A percentile compares a stretch with the other conserved stretches of the same genome.
Evolutionary conservation across 2,888 invertebrate genomes (phyloP).

Genomic region (Netelia melanura): DNA sequence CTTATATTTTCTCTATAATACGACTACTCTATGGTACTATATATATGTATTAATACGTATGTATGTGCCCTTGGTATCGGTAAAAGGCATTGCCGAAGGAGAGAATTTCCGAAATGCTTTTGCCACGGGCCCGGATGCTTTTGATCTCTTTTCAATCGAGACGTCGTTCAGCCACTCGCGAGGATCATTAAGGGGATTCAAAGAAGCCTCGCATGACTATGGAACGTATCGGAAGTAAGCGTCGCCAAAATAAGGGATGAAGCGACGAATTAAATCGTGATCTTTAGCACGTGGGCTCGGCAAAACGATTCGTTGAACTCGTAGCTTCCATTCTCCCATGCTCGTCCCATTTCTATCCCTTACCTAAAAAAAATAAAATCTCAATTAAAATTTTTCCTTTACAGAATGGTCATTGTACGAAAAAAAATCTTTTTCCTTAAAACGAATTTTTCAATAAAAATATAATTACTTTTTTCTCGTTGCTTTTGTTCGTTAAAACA

Average conservation of each 20-base stretch:
- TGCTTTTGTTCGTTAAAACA: neutral
- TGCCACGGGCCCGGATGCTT: constrained; percentile 68
- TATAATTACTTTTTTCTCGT: neutral
- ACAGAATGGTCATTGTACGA: neutral
- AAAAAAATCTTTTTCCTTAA: neutral
- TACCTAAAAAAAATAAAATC: too few relatives aligned
- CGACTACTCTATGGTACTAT: constrained; percentile 22
- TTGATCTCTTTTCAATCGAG: constrained; percentile 72
- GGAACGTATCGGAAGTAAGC: neutral
- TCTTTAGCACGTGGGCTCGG: constrained; percentile 22
- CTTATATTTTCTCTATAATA: constrained; percentile 53
- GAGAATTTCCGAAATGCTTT: constrained; percentile 60
- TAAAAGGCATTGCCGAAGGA: constrained; percentile 29
- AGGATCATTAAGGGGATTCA: constrained; percentile 41
- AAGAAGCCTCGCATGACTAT: constrained; percentile 4
- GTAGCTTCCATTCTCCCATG: too few relatives aligned
- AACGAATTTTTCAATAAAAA: neutral
- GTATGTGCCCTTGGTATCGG: neutral
- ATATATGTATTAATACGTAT: neutral
- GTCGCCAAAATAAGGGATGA: constrained; percentile 1
- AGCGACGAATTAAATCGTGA: constrained; percentile 35
- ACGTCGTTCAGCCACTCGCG: constrained; percentile 58
- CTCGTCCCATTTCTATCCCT: too few relatives aligned
- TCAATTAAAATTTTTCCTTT: too few relatives aligned
- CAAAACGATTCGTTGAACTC: neutral